Evolutionary conservation across 2,888 invertebrate genomes (phyloP), one percentile per base, ranked within the genome.

Genomic region (Diabrotica balteata): DNA sequence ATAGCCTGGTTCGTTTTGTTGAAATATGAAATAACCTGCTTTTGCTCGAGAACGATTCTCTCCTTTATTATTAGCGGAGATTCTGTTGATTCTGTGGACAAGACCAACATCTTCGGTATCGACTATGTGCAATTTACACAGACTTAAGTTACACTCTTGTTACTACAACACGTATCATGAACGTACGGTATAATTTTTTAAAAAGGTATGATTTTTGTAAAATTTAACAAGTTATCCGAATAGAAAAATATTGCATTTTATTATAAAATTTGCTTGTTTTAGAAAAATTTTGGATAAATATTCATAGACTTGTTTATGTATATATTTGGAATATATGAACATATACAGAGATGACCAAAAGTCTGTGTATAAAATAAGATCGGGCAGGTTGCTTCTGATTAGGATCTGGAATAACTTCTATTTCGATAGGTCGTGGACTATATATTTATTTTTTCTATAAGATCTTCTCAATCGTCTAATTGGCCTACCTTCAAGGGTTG

Each of bases 11-110:
- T 81, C 79, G 82, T 83, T 83, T 74, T 82, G 83, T 82, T 83
- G 82, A 82, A 83, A 82, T 83, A 82, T 78, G 80, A 83, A 83
- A 83, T 82, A 83, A 81, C 81, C 79, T 76, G 79, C 77, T 80
- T 78, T 81, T 80, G 80, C 43, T 44, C 80, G 76, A 71, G 74
- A 76, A 71, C 71, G 76, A 80, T 78, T 76, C 78, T 68, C 77
- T 79, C 73, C 80, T 80, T 81, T 81, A 79, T 81, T 81, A 80
- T 81, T 81, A 81, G 78, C 79, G 78, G 78, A 79, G 77, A 76
- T 73, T 75, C 73, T 75, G 76, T 77, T 77, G 75, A 68, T 68
- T 68, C 68, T 68, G 50, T 64, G 52, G 59, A 50, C 58, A 59
- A 68, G 47, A 61, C 62, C 54, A 46, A 51, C 55, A 49, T 49